phyloP scores from a whole-genome alignment of 2,797 vertebrate species.

The Lacerta agilis region DNA sequence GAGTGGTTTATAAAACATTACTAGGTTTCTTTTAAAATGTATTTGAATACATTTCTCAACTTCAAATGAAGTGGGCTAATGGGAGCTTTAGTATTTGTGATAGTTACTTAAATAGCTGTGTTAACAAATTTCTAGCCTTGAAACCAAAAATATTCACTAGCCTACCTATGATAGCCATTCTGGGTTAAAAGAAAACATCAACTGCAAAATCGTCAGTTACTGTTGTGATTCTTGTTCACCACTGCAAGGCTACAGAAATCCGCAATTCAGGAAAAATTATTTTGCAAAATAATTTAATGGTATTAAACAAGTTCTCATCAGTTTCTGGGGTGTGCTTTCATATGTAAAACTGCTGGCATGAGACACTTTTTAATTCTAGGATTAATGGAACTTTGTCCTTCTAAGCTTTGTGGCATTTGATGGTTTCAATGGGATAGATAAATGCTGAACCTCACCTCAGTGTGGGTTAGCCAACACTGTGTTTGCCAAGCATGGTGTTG shows the following conservation, averaged over 20 bases:
- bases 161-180: neutral
- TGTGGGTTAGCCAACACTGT: neutral
- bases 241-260: neutral
- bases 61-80: neutral
- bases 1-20: neutral
- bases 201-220: neutral
- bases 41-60: neutral
- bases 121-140: neutral
- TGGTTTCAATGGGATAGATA: neutral
- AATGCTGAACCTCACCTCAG: neutral
- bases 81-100: neutral
- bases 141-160: neutral
- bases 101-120: neutral
- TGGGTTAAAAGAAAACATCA: neutral
- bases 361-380: neutral
- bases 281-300: no score
- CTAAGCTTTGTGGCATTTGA: neutral
- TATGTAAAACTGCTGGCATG: no score
- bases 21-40: neutral
- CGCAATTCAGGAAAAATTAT: no score
- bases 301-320: neutral
- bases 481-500: neutral
- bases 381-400: neutral
- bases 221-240: neutral
- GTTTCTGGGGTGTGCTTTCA: neutral